Base-by-base conservation (phyloP, 1,140 invertebrate species). In the Trachymyrmex septentrionalis region DNA sequence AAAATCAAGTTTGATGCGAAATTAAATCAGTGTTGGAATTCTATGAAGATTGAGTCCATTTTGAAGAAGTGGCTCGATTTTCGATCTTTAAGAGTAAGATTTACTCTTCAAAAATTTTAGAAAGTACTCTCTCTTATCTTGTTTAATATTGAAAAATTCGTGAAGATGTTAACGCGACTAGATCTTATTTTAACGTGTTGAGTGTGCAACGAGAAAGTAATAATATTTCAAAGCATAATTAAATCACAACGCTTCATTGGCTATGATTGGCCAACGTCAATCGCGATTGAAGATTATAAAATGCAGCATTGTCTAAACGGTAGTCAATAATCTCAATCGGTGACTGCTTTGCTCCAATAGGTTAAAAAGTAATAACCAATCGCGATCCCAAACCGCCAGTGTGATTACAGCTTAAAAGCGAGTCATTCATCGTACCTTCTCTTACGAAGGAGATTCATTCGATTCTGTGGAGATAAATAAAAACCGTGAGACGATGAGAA, bases 401-500 rank as follows among this genome's bases (percentile, higher is more conserved):
- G 27, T 64, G 27, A 64, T 34, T 34, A 38, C 9, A 3, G 38
- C 38, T 44, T 10, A 44, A 44, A 7, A 69, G 10, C 10, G n/a
- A 67, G 12, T 67, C 9, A 21, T 44, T 67, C 7, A 21, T 44
- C n/a, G 2, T 9, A 2, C 19, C 86, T 75, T 77, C 7, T 24
- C 21, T 71, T 75, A 73, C 50, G 63, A 85, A 73, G 57, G 86
- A 76, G 72, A 21, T 81, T 50, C 63, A 21, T 81, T 50, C 69
- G 69, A 85, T 87, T 34, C 55, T 30, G 34, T 30, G 44, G 14
- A 14, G 67, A 59, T 30, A 59, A 72, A 82, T 72, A 48, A 82
- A 82, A 82, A 72, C 6, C 53, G 10, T 7, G 59, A 50, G 3
- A 78, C 27, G 30, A 3, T 16, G 34, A 57, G 9, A 19, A 27